Percentiles rank a stretch among this genome's conserved stretches.
These are phyloP conservation scores for Leptinotarsa juncta DNA, from an alignment of 2,888 invertebrate species.

Conservation along the genomic window DNA sequence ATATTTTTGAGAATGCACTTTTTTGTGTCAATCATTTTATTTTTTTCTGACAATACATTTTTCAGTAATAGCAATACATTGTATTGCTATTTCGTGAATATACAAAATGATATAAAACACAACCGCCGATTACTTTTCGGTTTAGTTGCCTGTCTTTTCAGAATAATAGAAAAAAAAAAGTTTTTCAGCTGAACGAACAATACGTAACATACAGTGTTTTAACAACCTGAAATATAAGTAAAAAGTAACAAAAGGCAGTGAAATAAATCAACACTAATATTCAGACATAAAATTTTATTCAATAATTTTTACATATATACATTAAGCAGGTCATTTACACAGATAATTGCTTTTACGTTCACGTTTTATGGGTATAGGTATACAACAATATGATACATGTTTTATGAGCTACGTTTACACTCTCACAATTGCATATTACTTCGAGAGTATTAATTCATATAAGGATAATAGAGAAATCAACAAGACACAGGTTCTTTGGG, in stretches of 20 bases:
- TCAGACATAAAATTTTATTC: conserved; percentile 29
- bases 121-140: too few relatives aligned
- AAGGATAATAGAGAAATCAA: background rate
- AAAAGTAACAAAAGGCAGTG: background rate
- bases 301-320: conserved; percentile 37
- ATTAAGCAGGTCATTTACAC: conserved; percentile 34
- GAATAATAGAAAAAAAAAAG: too few relatives aligned
- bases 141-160: background rate
- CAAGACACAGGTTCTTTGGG: background rate
- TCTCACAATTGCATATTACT: background rate
- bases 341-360: conserved; percentile 30
- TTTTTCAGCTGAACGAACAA: background rate
- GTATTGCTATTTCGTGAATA: too few relatives aligned
- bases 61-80: too few relatives aligned
- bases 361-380: conserved; percentile 22
- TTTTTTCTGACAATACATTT: too few relatives aligned
- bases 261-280: background rate
- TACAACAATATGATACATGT: conserved; percentile 25
- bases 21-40: too few relatives aligned
- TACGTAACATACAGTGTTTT: background rate
- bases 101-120: too few relatives aligned
- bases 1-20: too few relatives aligned
- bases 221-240: background rate
- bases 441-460: background rate
- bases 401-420: conserved; percentile 11